Evolutionary conservation across 2,888 invertebrate species (phyloP).

Genomic region (Chirona hameri): DNA sequence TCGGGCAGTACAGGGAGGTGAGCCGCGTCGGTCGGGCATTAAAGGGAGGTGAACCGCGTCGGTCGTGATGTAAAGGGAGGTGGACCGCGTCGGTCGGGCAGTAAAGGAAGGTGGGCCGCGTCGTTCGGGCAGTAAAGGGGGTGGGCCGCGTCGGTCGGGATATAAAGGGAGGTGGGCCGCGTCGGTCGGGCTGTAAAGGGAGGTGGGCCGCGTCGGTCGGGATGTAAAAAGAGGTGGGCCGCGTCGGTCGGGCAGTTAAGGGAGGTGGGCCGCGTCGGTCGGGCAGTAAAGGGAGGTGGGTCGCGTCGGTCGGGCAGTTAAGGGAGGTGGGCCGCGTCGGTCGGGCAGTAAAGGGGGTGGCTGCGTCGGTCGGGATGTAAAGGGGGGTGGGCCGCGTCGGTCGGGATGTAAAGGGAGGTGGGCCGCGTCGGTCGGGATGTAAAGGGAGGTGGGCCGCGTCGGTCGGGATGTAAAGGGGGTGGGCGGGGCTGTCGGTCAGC

Average conservation of each 20-base stretch:
- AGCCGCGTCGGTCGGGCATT: not conserved
- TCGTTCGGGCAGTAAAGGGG: no score
- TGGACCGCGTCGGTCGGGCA: not conserved
- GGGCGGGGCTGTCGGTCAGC: no score
- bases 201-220: not conserved
- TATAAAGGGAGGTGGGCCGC: not conserved
- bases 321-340: not conserved
- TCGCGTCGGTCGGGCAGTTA: not conserved
- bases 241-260: no score
- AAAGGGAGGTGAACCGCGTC: no score
- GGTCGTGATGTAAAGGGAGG: not conserved
- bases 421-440: not conserved
- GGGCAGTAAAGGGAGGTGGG: not conserved
- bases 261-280: not conserved
- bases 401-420: no score
- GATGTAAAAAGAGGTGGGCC: not conserved
- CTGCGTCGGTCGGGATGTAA: not conserved
- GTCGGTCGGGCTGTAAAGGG: no score
- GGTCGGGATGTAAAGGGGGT: not conserved
- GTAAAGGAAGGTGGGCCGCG: not conserved
- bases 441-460: not conserved
- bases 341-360: not conserved
- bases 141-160: not conserved
- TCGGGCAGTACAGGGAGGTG: not conserved
- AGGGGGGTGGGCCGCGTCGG: not conserved